phyloP scores from a whole-genome alignment of 2,888 invertebrate genomes.

The Ptychoptera albimana region DNA sequence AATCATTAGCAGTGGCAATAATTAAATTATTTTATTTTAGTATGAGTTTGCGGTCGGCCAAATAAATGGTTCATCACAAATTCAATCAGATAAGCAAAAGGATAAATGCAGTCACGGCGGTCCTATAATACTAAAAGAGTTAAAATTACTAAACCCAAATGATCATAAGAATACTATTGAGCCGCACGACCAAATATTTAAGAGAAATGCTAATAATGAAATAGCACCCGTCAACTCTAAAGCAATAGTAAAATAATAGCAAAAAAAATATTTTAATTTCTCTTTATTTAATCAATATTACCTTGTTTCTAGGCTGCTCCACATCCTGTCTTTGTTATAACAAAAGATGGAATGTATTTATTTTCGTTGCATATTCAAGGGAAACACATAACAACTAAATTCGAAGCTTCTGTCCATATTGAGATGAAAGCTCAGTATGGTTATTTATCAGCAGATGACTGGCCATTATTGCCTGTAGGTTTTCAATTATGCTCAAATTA shows the following conservation, averaged over 20 bases:
- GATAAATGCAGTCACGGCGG: slow-evolving; percentile 11
- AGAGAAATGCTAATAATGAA: not conserved
- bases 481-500: not conserved
- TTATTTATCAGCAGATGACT: slow-evolving; percentile 76
- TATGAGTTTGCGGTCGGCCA: slow-evolving; percentile 9
- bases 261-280: too few species aligned
- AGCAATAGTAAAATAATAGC: not conserved
- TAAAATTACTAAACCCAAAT: slow-evolving; percentile 2
- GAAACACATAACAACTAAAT: slow-evolving; percentile 31
- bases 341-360: slow-evolving; percentile 57
- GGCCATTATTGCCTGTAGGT: slow-evolving; percentile 67
- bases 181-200: too few species aligned
- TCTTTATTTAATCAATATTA: too few species aligned
- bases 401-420: slow-evolving; percentile 44
- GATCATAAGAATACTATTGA: too few species aligned
- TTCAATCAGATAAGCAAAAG: slow-evolving; percentile 8
- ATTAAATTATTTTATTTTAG: not conserved
- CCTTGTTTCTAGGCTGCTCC: too few species aligned
- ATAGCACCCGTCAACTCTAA: not conserved
- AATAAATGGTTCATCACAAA: slow-evolving; percentile 12
- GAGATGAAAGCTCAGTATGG: slow-evolving; percentile 64
- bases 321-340: slow-evolving; percentile 37
- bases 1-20: not conserved
- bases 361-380: slow-evolving; percentile 28
- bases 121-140: slow-evolving; percentile 13